Evolutionary conservation across 1,140 invertebrate species (phyloP).

Genomic region (Meloidogyne hapla): DNA sequence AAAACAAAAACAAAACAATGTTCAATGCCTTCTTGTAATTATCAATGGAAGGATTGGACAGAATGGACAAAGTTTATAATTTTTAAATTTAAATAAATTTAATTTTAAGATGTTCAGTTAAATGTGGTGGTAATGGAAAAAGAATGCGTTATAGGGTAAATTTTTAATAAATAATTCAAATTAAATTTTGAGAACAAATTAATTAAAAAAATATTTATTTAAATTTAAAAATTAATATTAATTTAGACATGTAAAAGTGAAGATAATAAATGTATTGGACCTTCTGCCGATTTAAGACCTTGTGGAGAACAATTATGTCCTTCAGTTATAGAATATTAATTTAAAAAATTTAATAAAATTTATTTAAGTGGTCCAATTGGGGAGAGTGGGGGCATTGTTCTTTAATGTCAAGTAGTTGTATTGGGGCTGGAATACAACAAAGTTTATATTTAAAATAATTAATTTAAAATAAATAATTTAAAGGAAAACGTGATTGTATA

Average conservation of each 20-base stretch:
- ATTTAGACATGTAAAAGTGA: conserved; percentile 5
- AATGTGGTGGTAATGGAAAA: conserved; percentile 3
- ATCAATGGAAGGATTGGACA: conserved; percentile 24
- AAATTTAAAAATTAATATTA: neutral
- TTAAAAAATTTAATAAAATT: neutral
- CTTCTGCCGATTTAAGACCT: neutral
- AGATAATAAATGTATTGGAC: conserved; percentile 15
- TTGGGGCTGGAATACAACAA: neutral
- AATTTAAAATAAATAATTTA: neutral
- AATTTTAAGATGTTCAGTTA: neutral
- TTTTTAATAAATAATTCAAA: neutral
- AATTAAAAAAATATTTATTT: too few relatives aligned
- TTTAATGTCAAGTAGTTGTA: neutral
- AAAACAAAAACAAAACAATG: conserved; percentile 7
- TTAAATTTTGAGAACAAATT: too few relatives aligned
- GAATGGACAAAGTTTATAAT: conserved; percentile 16
- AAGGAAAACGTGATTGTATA: conserved; percentile 21
- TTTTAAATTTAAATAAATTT: neutral
- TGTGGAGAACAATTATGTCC: conserved; percentile 18
- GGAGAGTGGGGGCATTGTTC: conserved; percentile 11
- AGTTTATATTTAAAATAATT: neutral
- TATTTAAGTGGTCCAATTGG: conserved; percentile 16
- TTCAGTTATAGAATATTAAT: neutral
- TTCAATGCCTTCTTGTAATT: conserved; percentile 18
- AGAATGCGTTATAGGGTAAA: neutral